Base-by-base conservation (phyloP, 1,140 invertebrate genomes). In the Steinernema khuongi region DNA sequence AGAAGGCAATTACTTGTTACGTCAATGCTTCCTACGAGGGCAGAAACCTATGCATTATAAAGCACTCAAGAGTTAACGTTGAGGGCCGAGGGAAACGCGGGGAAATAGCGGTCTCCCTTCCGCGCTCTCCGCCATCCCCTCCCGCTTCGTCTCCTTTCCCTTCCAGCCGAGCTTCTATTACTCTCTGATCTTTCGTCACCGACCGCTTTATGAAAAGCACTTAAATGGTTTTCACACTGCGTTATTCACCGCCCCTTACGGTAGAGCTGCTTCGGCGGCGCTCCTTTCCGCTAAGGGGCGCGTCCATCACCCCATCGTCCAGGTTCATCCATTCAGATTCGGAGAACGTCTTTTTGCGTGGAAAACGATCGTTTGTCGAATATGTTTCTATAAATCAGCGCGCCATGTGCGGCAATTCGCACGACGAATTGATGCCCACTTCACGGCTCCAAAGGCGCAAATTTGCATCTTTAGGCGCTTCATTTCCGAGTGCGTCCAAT, bases 11-110 rank as follows among this genome's bases (percentile, higher is more conserved):
- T 60, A 60, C 22, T 60, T 26, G 50, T 22, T 60, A 22, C 50
- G 11, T 60, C 50, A 60, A 60, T 22, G 50, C 50, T 60, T 60
- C 26, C 7, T 60, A 60, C 50, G 50, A 60, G 50, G 22, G 50
- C 50, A 60, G 50, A 60, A 60, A 60, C 50, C 50, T 60, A 60
- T 60, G 50, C 50, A 60, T 60, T 60, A 60, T 60, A 60, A 60
- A 60, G 50, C 50, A 60, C 50, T 60, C 50, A 60, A 60, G 14
- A 60, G 50, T 60, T 14, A 60, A 60, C 50, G 50, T 60, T 60
- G 50, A 60, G 50, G 26, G 50, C 14, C 50, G 50, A 60, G 19
- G 7, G 26, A 60, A 60, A 60, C 26, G 50, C 50, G 50, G 50
- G 22, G 22, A 60, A 60, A 60, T 60, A 60, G 50, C 50, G 50